phyloP scores from a whole-genome alignment of 2,797 vertebrate genomes.

The Amniataba percoides region DNA sequence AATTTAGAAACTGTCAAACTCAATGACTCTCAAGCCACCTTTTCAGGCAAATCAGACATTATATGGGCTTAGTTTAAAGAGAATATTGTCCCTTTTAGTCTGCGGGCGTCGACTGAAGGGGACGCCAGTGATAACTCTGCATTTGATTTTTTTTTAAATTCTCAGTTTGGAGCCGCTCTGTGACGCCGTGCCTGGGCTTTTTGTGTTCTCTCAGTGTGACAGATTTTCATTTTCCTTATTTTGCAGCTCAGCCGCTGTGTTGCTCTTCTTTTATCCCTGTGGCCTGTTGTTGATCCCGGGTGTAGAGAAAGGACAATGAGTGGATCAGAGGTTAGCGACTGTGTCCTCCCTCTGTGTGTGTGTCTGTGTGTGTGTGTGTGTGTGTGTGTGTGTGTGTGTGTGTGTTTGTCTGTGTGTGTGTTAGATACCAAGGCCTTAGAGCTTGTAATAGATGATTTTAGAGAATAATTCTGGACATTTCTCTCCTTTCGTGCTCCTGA shows the following conservation, averaged over 20 bases:
- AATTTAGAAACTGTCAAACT: slow-evolving; percentile 60
- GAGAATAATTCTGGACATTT: slow-evolving; percentile 25
- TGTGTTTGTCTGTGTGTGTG: slow-evolving; percentile 14
- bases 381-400: slow-evolving; percentile 26
- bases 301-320: slow-evolving; percentile 39
- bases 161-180: not conserved
- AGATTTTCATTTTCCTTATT: slow-evolving; percentile 28
- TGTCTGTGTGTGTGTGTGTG: slow-evolving; percentile 9
- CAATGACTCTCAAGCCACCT: slow-evolving; percentile 26
- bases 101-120: not conserved
- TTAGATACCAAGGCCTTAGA: slow-evolving; percentile 30
- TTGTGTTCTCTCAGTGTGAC: slow-evolving; percentile 12
- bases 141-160: not conserved
- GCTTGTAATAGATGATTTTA: slow-evolving; percentile 37
- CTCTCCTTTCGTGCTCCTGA: slow-evolving; percentile 16
- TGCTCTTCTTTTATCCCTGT: slow-evolving; percentile 32
- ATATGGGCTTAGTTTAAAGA: slow-evolving; percentile 11
- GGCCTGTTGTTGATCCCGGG: slow-evolving; percentile 38
- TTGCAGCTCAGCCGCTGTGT: slow-evolving; percentile 12
- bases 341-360: slow-evolving; percentile 6
- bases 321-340: slow-evolving; percentile 48
- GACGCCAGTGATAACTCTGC: not conserved
- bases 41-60: slow-evolving; percentile 49
- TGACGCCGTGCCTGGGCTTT: not conserved
- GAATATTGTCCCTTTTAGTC: not conserved